These are phyloP conservation scores for Drosophila histrio DNA, from an alignment of 2,888 invertebrate genomes.

Conservation along the genomic window DNA sequence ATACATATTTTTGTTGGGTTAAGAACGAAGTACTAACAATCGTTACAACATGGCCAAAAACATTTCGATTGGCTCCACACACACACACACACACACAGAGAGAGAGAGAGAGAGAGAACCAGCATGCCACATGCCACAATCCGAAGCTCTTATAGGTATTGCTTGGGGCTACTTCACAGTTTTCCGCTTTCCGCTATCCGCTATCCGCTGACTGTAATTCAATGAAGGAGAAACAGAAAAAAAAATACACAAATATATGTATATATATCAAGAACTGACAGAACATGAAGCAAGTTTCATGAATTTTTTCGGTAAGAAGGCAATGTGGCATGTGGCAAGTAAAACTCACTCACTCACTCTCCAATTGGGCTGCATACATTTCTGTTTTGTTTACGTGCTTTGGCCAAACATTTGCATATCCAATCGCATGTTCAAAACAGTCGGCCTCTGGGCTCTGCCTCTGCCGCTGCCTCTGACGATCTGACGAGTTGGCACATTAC, in stretches of 20 bases:
- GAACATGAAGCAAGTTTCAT: neutral
- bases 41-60: constrained; percentile 13
- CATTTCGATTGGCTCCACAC: constrained; percentile 16
- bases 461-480: neutral
- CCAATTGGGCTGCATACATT: constrained; percentile 4
- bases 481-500: constrained; percentile 35
- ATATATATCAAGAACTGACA: neutral
- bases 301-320: neutral
- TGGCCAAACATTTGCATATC: constrained; percentile 53
- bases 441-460: constrained; percentile 4
- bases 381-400: constrained; percentile 36
- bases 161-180: constrained; percentile 41
- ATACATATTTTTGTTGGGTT: constrained; percentile 11
- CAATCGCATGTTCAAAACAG: constrained; percentile 44
- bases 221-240: constrained; percentile 33
- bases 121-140: constrained; percentile 16
- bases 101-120: neutral
- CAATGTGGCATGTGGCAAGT: neutral
- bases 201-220: constrained; percentile 37
- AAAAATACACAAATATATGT: neutral
- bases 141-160: constrained; percentile 25
- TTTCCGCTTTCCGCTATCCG: constrained; percentile 19
- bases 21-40: constrained; percentile 9
- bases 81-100: neutral
- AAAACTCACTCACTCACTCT: neutral